phyloP scores from a whole-genome alignment of 2,888 invertebrate species.

The Drosophila fungiperda region DNA sequence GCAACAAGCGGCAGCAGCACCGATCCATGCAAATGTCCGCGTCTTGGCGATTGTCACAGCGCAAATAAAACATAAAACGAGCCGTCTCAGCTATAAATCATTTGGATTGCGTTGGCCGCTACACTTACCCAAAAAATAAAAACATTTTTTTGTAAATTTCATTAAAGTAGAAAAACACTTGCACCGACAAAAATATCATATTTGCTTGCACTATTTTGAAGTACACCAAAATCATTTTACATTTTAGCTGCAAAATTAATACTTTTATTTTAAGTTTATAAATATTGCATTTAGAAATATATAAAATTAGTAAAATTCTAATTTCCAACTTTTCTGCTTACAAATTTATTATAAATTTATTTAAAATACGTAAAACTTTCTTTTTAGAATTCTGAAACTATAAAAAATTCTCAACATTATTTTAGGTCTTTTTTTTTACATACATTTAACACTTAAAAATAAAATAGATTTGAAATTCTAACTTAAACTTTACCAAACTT shows the following conservation, averaged over 20 bases:
- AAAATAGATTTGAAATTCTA: too few species aligned
- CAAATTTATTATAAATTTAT: background rate
- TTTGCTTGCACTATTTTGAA: background rate
- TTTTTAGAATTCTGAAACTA: background rate
- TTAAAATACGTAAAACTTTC: background rate
- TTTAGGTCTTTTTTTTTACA: too few species aligned
- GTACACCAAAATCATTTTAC: background rate
- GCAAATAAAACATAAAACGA: slow-evolving; percentile 79
- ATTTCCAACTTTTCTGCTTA: too few species aligned
- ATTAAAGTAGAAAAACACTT: background rate
- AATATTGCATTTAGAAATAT: background rate
- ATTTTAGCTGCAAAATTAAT: background rate
- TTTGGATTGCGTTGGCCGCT: slow-evolving; percentile 48
- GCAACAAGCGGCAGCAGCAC: slow-evolving; percentile 14
- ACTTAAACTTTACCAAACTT: too few species aligned
- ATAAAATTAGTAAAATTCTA: too few species aligned
- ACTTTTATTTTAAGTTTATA: background rate
- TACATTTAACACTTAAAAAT: too few species aligned
- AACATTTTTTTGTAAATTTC: background rate
- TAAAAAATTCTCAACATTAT: too few species aligned
- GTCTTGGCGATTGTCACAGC: slow-evolving; percentile 69
- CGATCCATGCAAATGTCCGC: slow-evolving; percentile 61
- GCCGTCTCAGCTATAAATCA: slow-evolving; percentile 73
- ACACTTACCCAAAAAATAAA: slow-evolving; percentile 1
- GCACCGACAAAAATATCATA: background rate